These are phyloP conservation scores for Pangasius larnaudii DNA, from an alignment of 2,797 vertebrate species.

Conservation along the genomic window DNA sequence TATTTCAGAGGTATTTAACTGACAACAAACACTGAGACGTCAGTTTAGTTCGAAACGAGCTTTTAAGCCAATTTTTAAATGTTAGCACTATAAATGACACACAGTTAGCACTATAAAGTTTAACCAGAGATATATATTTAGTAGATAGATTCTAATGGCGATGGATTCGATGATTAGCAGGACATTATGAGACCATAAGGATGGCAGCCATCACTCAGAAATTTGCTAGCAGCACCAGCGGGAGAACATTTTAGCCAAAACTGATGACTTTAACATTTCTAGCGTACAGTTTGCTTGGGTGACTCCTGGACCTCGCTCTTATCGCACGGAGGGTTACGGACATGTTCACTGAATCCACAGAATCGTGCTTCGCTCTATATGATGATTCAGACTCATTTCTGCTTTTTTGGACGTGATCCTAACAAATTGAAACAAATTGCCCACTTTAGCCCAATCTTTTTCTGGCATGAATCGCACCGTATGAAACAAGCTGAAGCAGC, in stretches of 20 bases:
- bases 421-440: slow-evolving; percentile 35
- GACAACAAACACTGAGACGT: neutral
- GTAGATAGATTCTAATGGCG: neutral
- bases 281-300: neutral
- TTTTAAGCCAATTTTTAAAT: neutral
- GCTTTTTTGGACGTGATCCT: slow-evolving; percentile 21
- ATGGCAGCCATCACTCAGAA: slow-evolving; percentile 13
- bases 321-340: neutral
- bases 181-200: slow-evolving; percentile 15
- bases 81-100: neutral
- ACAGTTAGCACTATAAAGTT: neutral
- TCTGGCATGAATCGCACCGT: slow-evolving; percentile 34
- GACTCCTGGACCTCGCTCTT: neutral
- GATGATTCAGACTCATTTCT: slow-evolving; percentile 31
- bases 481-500: slow-evolving; percentile 35
- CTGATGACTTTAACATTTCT: slow-evolving; percentile 60
- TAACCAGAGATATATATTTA: neutral
- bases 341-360: neutral
- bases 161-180: neutral
- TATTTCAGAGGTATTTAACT: neutral
- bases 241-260: slow-evolving; percentile 62
- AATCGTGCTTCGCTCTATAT: neutral
- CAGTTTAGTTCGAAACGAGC: neutral
- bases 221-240: slow-evolving; percentile 45
- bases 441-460: slow-evolving; percentile 29